Conservation (phyloP, 2,113 vertebrate species). For the Seriola dumerili region DNA sequence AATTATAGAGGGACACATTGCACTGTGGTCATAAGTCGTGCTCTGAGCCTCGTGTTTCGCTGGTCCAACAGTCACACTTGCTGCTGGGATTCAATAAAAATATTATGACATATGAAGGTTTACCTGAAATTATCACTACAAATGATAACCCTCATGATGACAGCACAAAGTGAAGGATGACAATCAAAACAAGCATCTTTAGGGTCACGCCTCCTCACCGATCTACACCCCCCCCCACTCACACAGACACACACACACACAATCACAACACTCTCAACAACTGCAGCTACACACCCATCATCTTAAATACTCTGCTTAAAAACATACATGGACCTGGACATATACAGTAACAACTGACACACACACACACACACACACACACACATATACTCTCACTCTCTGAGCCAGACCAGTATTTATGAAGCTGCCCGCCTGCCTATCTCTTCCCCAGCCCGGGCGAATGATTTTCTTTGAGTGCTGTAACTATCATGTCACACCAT, state of each 20-base stretch:
- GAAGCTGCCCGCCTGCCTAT: constrained; percentile 69
- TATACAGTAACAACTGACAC: constrained; percentile 26
- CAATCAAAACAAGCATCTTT: constrained; percentile 29
- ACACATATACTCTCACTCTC: constrained; percentile 12
- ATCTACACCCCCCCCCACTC: not conserved
- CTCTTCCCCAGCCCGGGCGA: constrained; percentile 62
- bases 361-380: constrained; percentile 7
- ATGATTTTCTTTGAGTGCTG: constrained; percentile 81
- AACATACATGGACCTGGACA: constrained; percentile 8
- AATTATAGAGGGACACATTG: too few relatives aligned
- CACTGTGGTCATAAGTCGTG: too few relatives aligned
- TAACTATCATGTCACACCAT: constrained; percentile 85
- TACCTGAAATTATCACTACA: not conserved
- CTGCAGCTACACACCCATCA: constrained; percentile 28
- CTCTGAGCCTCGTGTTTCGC: too few relatives aligned
- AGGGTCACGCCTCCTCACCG: not conserved
- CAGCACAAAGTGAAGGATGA: not conserved
- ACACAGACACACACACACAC: constrained; percentile 2
- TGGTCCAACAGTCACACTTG: too few relatives aligned
- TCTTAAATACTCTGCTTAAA: constrained; percentile 26
- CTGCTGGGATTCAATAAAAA: too few relatives aligned
- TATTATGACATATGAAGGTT: not conserved
- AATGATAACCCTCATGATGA: not conserved
- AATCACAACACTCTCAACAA: constrained; percentile 28
- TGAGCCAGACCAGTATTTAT: constrained; percentile 67